Conservation (phyloP, 2,113 vertebrate genomes). For the Atlantisia rogersi region DNA sequence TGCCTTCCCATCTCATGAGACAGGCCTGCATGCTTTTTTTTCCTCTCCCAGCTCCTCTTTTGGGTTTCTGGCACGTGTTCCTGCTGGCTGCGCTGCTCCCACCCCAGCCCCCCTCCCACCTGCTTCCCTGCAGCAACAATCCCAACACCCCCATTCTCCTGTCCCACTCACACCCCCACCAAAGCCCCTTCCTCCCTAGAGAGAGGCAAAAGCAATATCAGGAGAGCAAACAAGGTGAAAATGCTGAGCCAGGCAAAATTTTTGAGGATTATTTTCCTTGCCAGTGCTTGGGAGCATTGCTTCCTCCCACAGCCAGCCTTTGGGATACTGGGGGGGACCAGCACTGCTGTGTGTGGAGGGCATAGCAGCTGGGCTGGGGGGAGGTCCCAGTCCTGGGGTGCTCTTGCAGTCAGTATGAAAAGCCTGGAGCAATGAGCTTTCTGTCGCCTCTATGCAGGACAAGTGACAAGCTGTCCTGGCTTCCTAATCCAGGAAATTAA, state of each 20-base stretch:
- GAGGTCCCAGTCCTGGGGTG: accelerated
- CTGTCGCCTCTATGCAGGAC: not conserved
- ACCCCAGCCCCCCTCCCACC: not conserved
- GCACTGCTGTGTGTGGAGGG: accelerated
- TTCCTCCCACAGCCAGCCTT: accelerated
- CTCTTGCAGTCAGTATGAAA: not conserved
- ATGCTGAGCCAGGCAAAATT: not conserved
- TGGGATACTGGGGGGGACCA: not conserved
- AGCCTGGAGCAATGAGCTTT: not conserved
- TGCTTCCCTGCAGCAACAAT: not conserved
- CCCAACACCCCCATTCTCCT: not conserved
- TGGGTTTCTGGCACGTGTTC: not conserved
- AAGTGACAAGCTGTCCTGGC: not conserved
- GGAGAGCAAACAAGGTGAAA: not conserved
- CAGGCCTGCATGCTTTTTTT: not conserved
- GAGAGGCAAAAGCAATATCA: not conserved
- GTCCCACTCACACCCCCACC: too few relatives aligned
- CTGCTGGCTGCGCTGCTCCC: not conserved
- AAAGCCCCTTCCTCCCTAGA: not conserved
- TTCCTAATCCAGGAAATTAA: constrained; percentile 72
- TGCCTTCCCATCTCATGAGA: not conserved
- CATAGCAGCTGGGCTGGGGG: not conserved
- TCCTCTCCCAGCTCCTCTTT: not conserved
- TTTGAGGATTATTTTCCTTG: not conserved
- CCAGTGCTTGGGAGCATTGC: not conserved